phyloP scores from a whole-genome alignment of 2,113 vertebrate genomes.

The Oxyura jamaicensis region DNA sequence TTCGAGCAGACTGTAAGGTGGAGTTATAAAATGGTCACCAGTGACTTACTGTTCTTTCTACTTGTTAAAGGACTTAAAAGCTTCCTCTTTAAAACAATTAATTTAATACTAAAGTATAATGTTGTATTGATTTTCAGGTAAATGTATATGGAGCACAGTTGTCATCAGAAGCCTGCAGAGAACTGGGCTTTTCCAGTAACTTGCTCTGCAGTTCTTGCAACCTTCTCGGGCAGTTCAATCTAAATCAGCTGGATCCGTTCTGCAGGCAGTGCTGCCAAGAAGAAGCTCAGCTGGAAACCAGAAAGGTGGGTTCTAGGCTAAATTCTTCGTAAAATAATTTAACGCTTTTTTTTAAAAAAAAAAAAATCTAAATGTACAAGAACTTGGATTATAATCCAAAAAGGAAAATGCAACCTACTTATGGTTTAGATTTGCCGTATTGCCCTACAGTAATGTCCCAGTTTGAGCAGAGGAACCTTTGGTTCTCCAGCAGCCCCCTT shows the following conservation, averaged over 20 bases:
- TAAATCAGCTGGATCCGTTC: conserved; percentile 84
- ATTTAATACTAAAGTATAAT: neutral
- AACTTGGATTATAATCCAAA: neutral
- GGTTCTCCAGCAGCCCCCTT: neutral
- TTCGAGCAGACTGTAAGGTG: neutral
- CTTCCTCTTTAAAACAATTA: neutral
- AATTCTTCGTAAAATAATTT: neutral
- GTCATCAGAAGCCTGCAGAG: conserved; percentile 93
- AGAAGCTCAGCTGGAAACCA: conserved; percentile 91
- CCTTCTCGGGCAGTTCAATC: conserved; percentile 91
- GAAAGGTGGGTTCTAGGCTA: conserved; percentile 84
- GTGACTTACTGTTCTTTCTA: neutral
- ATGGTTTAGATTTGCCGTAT: neutral
- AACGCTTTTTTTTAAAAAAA: neutral
- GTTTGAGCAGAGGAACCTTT: neutral
- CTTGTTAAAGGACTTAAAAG: neutral
- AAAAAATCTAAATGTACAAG: neutral
- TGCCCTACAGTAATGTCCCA: neutral
- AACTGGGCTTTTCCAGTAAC: conserved; percentile 96
- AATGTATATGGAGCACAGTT: conserved; percentile 85
- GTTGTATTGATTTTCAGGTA: conserved; percentile 75
- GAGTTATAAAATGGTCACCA: neutral
- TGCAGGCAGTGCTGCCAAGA: conserved; percentile 96
- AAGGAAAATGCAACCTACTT: neutral
- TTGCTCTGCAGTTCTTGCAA: conserved; percentile 96